These are phyloP conservation scores for Poeciliopsis prolifica DNA, from an alignment of 2,113 vertebrate genomes.

Conservation along the genomic window DNA sequence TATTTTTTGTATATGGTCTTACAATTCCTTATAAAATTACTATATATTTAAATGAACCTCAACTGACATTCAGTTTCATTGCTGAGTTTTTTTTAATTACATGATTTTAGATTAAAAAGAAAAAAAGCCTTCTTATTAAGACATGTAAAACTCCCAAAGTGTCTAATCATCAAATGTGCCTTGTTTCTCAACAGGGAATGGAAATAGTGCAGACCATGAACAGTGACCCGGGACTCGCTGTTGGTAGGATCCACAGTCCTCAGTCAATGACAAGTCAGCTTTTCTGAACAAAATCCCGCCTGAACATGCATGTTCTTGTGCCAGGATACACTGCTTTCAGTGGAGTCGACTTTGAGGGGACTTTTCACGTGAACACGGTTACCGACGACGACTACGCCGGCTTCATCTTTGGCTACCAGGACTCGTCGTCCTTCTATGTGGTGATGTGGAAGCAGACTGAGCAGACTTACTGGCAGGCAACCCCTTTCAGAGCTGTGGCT, in stretches of 20 bases:
- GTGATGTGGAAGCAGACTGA: constrained; percentile 99
- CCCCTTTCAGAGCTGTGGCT: constrained; percentile 95
- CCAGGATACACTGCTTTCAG: constrained; percentile 99
- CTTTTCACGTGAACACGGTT: constrained; percentile 96
- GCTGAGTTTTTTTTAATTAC: too few relatives aligned
- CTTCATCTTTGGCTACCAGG: constrained; percentile 99
- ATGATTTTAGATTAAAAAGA: background rate
- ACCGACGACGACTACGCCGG: constrained; percentile 98
- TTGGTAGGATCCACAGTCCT: constrained; percentile 81
- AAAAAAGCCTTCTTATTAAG: background rate
- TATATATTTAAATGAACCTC: background rate
- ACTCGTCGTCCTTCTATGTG: constrained; percentile 98
- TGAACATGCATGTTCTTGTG: background rate
- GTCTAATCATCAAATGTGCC: background rate
- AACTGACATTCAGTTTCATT: background rate
- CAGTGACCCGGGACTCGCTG: constrained; percentile 96
- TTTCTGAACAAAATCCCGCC: background rate
- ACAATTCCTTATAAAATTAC: background rate
- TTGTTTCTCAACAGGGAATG: constrained; percentile 86
- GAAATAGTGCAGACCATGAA: constrained; percentile 99
- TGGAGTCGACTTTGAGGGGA: constrained; percentile 97
- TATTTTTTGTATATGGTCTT: too few relatives aligned
- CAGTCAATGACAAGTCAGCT: background rate
- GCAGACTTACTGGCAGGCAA: constrained; percentile 99
- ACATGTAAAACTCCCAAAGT: background rate